Evolutionary conservation across 1,140 invertebrate genomes (phyloP).

Genomic region (Archivesica marissinica): DNA sequence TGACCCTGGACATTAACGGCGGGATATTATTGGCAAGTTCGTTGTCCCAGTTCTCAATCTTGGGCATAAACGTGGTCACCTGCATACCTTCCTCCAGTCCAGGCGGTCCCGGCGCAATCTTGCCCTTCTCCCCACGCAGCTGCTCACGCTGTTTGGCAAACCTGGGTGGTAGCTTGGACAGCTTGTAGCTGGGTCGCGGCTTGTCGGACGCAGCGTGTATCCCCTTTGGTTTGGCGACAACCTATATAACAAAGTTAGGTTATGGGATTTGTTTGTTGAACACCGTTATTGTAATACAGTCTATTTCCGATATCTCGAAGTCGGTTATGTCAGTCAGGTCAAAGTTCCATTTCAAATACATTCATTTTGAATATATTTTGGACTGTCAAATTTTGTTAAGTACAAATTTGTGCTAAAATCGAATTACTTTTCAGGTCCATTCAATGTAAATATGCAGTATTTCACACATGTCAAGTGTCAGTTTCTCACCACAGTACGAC

Average conservation of each 20-base stretch:
- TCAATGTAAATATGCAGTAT: no score
- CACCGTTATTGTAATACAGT: neutral
- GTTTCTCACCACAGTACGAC: no score
- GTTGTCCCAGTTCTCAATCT: slow-evolving; percentile 83
- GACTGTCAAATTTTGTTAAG: no score
- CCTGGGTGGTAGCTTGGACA: slow-evolving; percentile 89
- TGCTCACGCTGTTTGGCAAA: slow-evolving; percentile 90
- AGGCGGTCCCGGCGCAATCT: slow-evolving; percentile 40
- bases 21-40: slow-evolving; percentile 82
- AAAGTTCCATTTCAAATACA: no score
- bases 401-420: no score
- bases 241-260: slow-evolving; percentile 63
- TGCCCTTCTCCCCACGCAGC: slow-evolving; percentile 73
- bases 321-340: no score
- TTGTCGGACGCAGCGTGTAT: slow-evolving; percentile 85
- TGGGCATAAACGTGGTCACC: slow-evolving; percentile 72
- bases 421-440: no score
- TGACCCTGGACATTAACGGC: slow-evolving; percentile 33
- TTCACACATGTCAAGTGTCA: no score
- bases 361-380: no score
- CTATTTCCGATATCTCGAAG: no score
- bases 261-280: neutral
- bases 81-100: slow-evolving; percentile 36
- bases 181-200: slow-evolving; percentile 75
- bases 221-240: slow-evolving; percentile 81